Percentiles rank a stretch among this genome's conserved stretches.
Conservation (phyloP, 2,113 vertebrate genomes). For the Elgaria multicarinata region DNA sequence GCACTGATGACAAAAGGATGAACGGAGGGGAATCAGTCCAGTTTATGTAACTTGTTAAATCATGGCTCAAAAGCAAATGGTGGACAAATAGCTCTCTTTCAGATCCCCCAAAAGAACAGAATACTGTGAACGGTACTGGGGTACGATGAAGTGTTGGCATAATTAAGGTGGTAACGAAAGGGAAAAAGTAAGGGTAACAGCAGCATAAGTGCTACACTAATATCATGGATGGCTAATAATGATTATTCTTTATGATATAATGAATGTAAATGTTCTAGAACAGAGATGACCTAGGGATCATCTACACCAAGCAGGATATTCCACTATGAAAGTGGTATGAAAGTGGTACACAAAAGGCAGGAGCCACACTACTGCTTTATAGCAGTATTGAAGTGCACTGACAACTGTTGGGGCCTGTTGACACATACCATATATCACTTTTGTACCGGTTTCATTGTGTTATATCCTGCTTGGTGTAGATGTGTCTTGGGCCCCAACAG, state of each 20-base stretch:
- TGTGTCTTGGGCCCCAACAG: too few relatives aligned
- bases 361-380: too few relatives aligned
- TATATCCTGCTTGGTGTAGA: too few relatives aligned
- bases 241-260: background rate
- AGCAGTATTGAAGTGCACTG: too few relatives aligned
- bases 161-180: background rate
- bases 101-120: background rate
- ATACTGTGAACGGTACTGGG: background rate
- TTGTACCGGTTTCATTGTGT: too few relatives aligned
- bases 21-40: slow-evolving; percentile 40
- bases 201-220: background rate
- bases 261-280: background rate
- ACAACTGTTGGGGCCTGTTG: too few relatives aligned
- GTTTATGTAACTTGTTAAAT: slow-evolving; percentile 15
- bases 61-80: background rate
- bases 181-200: too few relatives aligned
- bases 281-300: background rate
- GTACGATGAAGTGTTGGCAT: background rate
- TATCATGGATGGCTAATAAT: background rate
- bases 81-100: background rate
- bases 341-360: too few relatives aligned
- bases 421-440: too few relatives aligned
- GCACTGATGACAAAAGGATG: slow-evolving; percentile 1
- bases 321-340: too few relatives aligned
- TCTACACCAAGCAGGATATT: too few relatives aligned